Evolutionary conservation across 2,797 vertebrate species (phyloP).

Genomic region (Sebastolobus altivelis): DNA sequence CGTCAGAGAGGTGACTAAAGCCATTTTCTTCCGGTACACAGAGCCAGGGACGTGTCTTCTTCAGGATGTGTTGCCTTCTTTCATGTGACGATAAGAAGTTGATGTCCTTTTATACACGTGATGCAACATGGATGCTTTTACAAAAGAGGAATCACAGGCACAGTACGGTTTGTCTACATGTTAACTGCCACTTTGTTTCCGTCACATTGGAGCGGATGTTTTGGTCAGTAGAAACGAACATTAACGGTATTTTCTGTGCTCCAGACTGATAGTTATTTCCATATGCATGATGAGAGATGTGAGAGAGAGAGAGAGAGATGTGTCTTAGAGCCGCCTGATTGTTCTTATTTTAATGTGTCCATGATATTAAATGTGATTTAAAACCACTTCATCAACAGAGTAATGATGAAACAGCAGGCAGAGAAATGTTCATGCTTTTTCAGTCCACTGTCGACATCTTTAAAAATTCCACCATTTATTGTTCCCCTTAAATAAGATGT

Average conservation of each 20-base stretch:
- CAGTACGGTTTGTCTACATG: conserved; percentile 34
- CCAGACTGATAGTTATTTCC: conserved; percentile 46
- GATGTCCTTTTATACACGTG: conserved; percentile 60
- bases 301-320: conserved; percentile 11
- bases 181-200: conserved; percentile 36
- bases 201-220: conserved; percentile 14
- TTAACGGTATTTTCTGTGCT: conserved; percentile 42
- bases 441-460: conserved; percentile 43
- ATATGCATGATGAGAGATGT: conserved; percentile 53
- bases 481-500: conserved; percentile 62
- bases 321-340: conserved; percentile 40
- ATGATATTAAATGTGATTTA: conserved; percentile 31
- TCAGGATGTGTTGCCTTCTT: conserved; percentile 60
- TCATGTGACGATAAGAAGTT: conserved; percentile 42
- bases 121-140: conserved; percentile 63
- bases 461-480: conserved; percentile 51
- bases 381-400: conserved; percentile 20
- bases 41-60: conserved; percentile 65
- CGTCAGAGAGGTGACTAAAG: conserved; percentile 71
- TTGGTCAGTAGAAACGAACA: conserved; percentile 32
- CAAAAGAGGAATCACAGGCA: conserved; percentile 50
- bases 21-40: conserved; percentile 80
- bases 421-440: conserved; percentile 23
- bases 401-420: conserved; percentile 18
- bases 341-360: conserved; percentile 35